Percentiles rank a stretch among this genome's conserved stretches.
These are phyloP conservation scores for Mastomys natalensis DNA, from an alignment of 2,113 vertebrate genomes.

Conservation along the genomic window DNA sequence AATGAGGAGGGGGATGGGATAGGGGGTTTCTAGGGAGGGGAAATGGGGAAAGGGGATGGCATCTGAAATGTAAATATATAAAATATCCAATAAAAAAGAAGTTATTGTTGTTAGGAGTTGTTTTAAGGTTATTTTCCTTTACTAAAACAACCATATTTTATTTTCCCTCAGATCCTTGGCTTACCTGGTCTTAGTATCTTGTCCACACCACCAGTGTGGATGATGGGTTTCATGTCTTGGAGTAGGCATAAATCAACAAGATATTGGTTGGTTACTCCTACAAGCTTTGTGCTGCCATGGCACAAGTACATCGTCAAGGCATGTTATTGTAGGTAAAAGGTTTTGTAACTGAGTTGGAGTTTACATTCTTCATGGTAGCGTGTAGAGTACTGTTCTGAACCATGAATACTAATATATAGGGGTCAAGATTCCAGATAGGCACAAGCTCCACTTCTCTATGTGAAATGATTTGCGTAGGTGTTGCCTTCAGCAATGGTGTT, in stretches of 20 bases:
- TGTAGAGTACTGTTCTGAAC: neutral
- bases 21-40: no score
- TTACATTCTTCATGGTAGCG: neutral
- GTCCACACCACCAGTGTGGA: neutral
- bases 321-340: neutral
- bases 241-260: neutral
- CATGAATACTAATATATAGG: neutral
- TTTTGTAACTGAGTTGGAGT: neutral
- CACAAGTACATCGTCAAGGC: neutral
- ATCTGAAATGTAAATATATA: no score
- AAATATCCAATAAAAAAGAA: no score
- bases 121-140: neutral
- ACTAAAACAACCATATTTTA: neutral
- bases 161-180: neutral
- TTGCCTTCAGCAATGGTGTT: neutral
- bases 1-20: no score
- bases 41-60: no score
- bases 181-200: neutral
- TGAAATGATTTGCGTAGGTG: neutral
- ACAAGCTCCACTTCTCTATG: neutral
- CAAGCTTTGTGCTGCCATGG: neutral
- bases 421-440: neutral
- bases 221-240: neutral
- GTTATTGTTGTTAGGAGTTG: neutral
- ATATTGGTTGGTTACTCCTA: neutral